Evolutionary conservation across 2,888 invertebrate species (phyloP), one percentile per base, ranked within the genome.

Genomic region (Gryllus longicercus): DNA sequence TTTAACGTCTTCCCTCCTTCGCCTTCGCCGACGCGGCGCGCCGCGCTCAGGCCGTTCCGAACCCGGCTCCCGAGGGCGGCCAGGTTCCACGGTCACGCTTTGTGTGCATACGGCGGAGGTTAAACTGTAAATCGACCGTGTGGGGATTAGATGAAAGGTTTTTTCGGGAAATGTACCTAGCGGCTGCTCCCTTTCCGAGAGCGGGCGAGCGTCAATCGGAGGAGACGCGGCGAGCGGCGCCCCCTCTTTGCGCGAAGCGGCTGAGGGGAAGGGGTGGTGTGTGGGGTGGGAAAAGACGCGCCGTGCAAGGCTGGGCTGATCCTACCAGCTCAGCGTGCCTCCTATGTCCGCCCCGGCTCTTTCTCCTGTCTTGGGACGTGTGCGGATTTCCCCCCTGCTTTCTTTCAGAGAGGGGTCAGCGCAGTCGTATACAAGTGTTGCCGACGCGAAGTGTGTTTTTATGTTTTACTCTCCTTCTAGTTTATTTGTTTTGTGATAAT

Each of bases 131-230:
- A 63, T 14, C 63, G 63, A 63, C 16, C 63, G 63, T 16, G 16
- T 14, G 12, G 63, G 63, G 63, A 63, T 63, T 63, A 63, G n/a
- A 63, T 63, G 63, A n/a, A 63, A 18, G 63, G 63, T 63, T 63
- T 14, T 63, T 63, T 14, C 16, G n/a, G 63, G 63, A 63, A 63
- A 63, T 16, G 16, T 63, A 63, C 63, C 63, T 63, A 16, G n/a
- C 63, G 63, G 63, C 63, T 14, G 63, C n/a, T 63, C n/a, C 63
- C 63, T 63, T 63, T 63, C 63, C 63, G 63, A n/a, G 63, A 63
- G 38, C 63, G 63, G 63, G 63, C n/a, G 16, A 63, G 63, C 63
- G 14, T 63, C 63, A 63, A 63, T 63, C 63, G 14, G 63, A 63
- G 63, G 63, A 38, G 38, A 8, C 38, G 38, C 38, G 38, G 38